Base-by-base conservation (phyloP, 2,797 vertebrate species). In the Lutjanus campechanus region DNA sequence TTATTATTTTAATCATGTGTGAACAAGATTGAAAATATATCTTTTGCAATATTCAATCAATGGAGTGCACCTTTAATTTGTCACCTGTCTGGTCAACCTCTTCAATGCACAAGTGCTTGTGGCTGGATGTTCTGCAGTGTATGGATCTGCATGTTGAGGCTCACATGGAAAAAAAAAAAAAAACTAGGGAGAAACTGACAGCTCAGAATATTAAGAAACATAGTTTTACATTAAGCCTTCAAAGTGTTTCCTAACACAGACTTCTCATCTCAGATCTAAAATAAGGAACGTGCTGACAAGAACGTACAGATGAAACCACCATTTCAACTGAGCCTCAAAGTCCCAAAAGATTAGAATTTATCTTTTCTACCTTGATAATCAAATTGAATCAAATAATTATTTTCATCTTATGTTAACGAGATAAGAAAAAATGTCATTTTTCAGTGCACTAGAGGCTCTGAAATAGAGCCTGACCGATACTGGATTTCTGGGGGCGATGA, bases 281-380 rank as follows among this genome's bases (percentile, higher is more conserved):
- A 76, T 40, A 43, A 59, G n/a, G 49, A 56, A 49, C 25, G 11
- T 40, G 65, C 46, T 69, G 63, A 75, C n/a, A 40, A n/a, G 12
- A 71, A 51, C 65, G 65, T 25, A 41, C 46, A 51, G 55, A 60
- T n/a, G 19, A 43, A 50, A 16, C 22, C 13, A 7, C 5, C 17
- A 36, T 61, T 62, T 76, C 4, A 46, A 46, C 29, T 36, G 2
- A 36, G 29, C 29, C 29, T 36, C 29, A 36, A 5, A 36, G 29
- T 36, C 29, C 29, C 29, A 36, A 5, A 36, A 36, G 29, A 36
- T 36, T 36, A 36, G 29, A 36, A 36, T 36, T 36, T 36, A 36
- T 36, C 29, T 36, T 36, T 36, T 36, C 29, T 36, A 36, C 29
- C 29, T 36, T 36, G 29, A 36, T 36, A 36, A 36, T 36, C 29